These are phyloP conservation scores for Panzeria rudis DNA, from an alignment of 2,888 invertebrate genomes.

Conservation along the genomic window DNA sequence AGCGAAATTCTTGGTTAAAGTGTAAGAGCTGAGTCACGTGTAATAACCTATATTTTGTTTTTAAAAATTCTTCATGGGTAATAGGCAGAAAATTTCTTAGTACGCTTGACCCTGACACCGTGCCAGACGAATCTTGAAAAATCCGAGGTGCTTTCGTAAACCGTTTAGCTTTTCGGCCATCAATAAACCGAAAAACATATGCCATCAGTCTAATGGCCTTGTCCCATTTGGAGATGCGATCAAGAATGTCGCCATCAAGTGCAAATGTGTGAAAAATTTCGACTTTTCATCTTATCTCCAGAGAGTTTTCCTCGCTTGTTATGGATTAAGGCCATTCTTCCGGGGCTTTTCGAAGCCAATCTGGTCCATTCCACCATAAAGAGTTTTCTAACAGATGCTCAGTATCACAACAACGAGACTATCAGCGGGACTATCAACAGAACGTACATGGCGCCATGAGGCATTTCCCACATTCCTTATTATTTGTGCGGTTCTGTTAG, in stretches of 20 bases:
- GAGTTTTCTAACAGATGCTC: not conserved
- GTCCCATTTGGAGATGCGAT: not conserved
- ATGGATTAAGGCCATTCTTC: not conserved
- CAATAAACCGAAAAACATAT: not conserved
- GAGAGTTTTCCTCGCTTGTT: not conserved
- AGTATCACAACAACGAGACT: not conserved
- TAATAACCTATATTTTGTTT: no score
- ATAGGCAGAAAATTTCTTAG: no score
- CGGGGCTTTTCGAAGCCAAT: not conserved
- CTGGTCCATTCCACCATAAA: conserved; percentile 1
- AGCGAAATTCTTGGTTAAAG: no score
- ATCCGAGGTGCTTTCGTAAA: not conserved
- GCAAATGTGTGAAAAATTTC: not conserved
- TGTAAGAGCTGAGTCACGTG: no score
- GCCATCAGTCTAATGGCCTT: no score
- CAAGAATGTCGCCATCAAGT: not conserved
- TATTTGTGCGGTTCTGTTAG: not conserved
- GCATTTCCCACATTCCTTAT: not conserved
- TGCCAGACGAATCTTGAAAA: no score
- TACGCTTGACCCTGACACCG: no score
- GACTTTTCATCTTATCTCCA: not conserved
- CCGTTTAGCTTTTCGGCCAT: not conserved
- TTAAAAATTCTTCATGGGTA: no score
- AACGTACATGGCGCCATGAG: not conserved
- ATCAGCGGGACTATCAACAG: not conserved